Percentiles rank a stretch among this genome's conserved stretches.
These are phyloP conservation scores for Lerema accius DNA, from an alignment of 1,140 invertebrate species.

Conservation along the genomic window DNA sequence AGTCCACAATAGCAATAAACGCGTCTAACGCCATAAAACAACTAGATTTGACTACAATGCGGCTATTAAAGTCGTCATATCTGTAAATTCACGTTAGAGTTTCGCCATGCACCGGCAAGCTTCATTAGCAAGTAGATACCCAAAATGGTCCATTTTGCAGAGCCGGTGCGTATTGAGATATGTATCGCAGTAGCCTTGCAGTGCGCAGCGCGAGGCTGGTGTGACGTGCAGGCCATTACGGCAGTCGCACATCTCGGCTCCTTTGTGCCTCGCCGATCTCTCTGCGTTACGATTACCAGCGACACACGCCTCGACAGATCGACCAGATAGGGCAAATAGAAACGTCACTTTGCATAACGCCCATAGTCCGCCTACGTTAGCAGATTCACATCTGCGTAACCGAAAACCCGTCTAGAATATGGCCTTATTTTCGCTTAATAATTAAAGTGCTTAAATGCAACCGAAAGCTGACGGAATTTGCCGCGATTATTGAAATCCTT, in stretches of 20 bases:
- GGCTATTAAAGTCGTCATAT: slow-evolving; percentile 61
- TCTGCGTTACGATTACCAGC: slow-evolving; percentile 64
- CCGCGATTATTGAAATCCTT: slow-evolving; percentile 32
- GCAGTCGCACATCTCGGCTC: slow-evolving; percentile 67
- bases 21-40: slow-evolving; percentile 52
- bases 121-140: slow-evolving; percentile 80
- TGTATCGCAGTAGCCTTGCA: slow-evolving; percentile 72
- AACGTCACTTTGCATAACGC: slow-evolving; percentile 75
- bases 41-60: slow-evolving; percentile 57
- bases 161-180: slow-evolving; percentile 68
- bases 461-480: slow-evolving; percentile 24
- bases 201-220: slow-evolving; percentile 44
- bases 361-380: slow-evolving; percentile 50
- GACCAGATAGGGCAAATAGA: slow-evolving; percentile 76
- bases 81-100: slow-evolving; percentile 66
- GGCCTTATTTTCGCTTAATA: too few relatives aligned
- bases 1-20: slow-evolving; percentile 35
- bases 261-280: slow-evolving; percentile 72
- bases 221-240: slow-evolving; percentile 73
- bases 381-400: slow-evolving; percentile 28
- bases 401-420: background rate
- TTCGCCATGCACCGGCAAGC: slow-evolving; percentile 56
- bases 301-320: slow-evolving; percentile 73
- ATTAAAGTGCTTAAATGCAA: slow-evolving; percentile 2
- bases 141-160: slow-evolving; percentile 75